These are phyloP conservation scores for Chironomus tepperi DNA, from an alignment of 1,140 invertebrate species.

Conservation along the genomic window DNA sequence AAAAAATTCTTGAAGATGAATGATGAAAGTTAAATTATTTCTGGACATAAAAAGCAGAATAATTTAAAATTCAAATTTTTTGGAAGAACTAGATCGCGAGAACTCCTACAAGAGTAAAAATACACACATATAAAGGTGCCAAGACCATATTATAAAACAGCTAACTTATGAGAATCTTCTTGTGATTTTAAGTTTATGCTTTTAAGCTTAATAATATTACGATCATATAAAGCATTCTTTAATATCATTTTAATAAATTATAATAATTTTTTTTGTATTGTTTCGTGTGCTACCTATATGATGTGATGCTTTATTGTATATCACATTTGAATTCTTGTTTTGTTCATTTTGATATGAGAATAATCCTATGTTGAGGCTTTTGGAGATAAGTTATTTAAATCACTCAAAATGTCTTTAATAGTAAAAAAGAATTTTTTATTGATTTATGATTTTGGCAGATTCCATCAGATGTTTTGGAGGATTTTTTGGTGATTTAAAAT, in stretches of 20 bases:
- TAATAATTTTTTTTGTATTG: neutral
- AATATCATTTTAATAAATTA: constrained; percentile 10
- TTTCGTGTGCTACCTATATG: neutral
- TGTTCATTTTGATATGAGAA: neutral
- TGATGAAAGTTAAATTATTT: too few species aligned
- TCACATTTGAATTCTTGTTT: neutral
- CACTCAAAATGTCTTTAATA: neutral
- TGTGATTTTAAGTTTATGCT: neutral
- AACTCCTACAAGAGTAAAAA: neutral
- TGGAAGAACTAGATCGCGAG: neutral
- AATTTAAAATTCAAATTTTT: neutral
- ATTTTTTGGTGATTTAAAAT: too few species aligned
- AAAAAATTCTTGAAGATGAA: too few species aligned
- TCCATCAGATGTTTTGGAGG: too few species aligned
- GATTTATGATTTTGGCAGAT: too few species aligned
- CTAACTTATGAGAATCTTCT: neutral
- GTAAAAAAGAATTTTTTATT: neutral
- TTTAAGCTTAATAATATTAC: neutral
- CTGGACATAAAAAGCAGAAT: too few species aligned
- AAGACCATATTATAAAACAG: neutral
- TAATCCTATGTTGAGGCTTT: neutral
- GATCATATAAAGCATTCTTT: constrained; percentile 1
- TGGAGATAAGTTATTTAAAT: neutral
- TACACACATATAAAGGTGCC: neutral
- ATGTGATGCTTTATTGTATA: neutral